Evolutionary conservation across 2,797 vertebrate species (phyloP), one percentile per base, ranked within the genome.

Genomic region (Crax fasciolata): DNA sequence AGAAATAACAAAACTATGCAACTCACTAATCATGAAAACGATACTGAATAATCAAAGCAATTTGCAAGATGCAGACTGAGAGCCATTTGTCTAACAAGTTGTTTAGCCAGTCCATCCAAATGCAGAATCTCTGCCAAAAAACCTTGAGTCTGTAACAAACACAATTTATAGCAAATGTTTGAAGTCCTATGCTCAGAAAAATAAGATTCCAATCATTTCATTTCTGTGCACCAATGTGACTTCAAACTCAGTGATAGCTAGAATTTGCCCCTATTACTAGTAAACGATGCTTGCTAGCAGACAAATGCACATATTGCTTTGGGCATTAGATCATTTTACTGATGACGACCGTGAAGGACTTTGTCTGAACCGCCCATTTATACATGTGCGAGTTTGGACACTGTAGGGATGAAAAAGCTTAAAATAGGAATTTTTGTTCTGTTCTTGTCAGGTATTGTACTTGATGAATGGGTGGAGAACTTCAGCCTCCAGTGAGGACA

Each of bases 61-160:
- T 88, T 75, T 90, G 30, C 70, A 93, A 94, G 94, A 95, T 25
- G 55, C 1, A 13, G 66, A 39, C 67, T 74, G 78, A 80, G 83
- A 90, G 13, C 54, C 28, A 77, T 89, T 92, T 87, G 55, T 54
- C 87, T 89, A 77, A 81, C 72, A 92, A 55, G 55, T 83, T 81
- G 21, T 65, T 93, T 65, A 88, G 67, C 65, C 81, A 66, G 87
- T 76, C 89, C 76, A 76, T 93, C 66, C 87, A 85, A 91, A 79
- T 66, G 41, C 51, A 30, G 62, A 51, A 35, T 17, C 84, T n/a
- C 43, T 78, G 92, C 82, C 92, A 93, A 91, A 87, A 81, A 76
- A 81, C 35, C 83, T 87, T 78, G 70, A 35, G 79, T 78, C 79
- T 91, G 79, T 91, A 87, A 86, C 79, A 91, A 92, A 89, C 18